These are phyloP conservation scores for Pardosa pseudoannulata DNA, from an alignment of 2,888 invertebrate genomes.

Conservation along the genomic window DNA sequence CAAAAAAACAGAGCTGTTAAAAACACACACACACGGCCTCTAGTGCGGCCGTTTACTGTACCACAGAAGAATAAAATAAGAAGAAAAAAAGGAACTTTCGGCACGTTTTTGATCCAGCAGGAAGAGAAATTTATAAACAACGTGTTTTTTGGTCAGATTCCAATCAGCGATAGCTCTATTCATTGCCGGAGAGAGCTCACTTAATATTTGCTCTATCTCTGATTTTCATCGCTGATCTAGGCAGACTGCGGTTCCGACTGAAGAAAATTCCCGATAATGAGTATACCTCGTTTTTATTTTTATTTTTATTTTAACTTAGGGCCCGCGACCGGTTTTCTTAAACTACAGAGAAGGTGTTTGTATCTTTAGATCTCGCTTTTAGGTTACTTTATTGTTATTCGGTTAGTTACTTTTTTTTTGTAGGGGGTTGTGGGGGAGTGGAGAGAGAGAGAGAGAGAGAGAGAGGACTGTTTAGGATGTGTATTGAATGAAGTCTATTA, in stretches of 20 bases:
- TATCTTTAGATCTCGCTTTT: conserved; percentile 35
- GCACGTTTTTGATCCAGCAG: conserved; percentile 64
- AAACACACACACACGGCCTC: neutral
- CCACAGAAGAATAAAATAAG: conserved; percentile 36
- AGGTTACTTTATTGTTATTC: conserved; percentile 55
- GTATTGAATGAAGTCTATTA: conserved; percentile 27
- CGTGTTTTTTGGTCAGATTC: conserved; percentile 40
- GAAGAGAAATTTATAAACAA: conserved; percentile 64
- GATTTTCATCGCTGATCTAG: conserved; percentile 42
- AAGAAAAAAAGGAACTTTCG: too few species aligned
- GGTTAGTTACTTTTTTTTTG: conserved; percentile 23
- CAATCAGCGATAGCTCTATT: conserved; percentile 42
- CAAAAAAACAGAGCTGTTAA: too few species aligned
- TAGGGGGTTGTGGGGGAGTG: too few species aligned
- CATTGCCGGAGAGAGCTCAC: conserved; percentile 51
- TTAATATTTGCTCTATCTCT: conserved; percentile 58
- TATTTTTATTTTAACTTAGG: too few species aligned
- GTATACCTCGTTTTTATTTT: neutral
- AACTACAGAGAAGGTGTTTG: neutral
- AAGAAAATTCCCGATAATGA: neutral
- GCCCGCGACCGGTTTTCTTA: neutral
- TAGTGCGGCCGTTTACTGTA: neutral
- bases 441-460: conserved; percentile 2
- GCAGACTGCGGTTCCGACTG: neutral
- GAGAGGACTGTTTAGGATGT: conserved; percentile 1